Base-by-base conservation (phyloP, 1,140 invertebrate genomes). In the Acyrthosiphon pisum region DNA sequence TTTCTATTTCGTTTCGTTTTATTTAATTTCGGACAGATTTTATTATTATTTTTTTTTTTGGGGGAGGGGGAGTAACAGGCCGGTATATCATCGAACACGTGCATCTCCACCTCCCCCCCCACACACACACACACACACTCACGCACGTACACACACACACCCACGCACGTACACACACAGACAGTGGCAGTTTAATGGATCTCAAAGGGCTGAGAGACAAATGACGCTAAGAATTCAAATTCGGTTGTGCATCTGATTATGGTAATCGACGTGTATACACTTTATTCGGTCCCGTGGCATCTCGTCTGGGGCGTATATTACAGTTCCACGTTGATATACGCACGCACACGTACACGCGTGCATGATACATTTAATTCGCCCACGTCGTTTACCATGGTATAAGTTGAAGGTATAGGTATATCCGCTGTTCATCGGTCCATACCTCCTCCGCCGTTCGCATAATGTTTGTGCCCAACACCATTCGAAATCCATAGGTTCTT, bases 191-290 rank as follows among this genome's bases (percentile, higher is more conserved):
- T 30, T 68, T 22, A 6, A 30, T 87, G 26, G 46, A 88, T 88
- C 18, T 37, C 46, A n/a, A 50, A 46, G 46, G 48, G 23, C 41
- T 44, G 41, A 86, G 48, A 50, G 46, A 88, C 46, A 50, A 88
- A 88, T 88, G 46, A 88, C 48, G 50, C n/a, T 88, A 35, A n/a
- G 46, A 87, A 88, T 88, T 50, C 46, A 88, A 88, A 88, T 88
- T 88, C 14, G n/a, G 46, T n/a, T 35, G 46, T 88, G 86, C n/a
- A 88, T 50, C 46, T 50, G 46, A 88, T 88, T 88, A 88, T 88
- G 86, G 86, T 50, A 88, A 88, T 88, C 86, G 20, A 53, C n/a
- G n/a, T 88, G n/a, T 53, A 68, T 68, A 50, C 86, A 50, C 46
- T 88, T 50, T 88, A 88, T 50, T 88, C 35, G 8, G 86, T 7